These are phyloP conservation scores for Doryteuthis pealeii DNA, from an alignment of 1,140 invertebrate species.

Conservation along the genomic window DNA sequence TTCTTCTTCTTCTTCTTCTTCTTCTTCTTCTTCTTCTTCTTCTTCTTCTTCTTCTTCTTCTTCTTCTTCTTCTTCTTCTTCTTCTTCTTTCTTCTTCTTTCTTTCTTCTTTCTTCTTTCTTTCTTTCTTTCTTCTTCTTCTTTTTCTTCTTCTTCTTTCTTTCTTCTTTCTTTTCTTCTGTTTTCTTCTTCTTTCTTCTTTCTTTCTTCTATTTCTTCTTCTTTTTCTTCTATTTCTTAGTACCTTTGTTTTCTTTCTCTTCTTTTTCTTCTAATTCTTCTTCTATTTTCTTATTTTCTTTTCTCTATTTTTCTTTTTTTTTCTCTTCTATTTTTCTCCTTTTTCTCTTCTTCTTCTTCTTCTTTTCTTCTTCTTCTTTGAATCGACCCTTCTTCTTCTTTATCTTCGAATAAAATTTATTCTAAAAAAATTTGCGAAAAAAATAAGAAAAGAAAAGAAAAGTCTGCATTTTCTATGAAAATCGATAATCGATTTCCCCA, in stretches of 20 bases:
- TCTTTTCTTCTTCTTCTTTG: neutral
- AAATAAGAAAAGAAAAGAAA: too few species aligned
- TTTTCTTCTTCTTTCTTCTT: too few species aligned
- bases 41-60: conserved; percentile 2
- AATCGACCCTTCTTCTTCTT: too few species aligned
- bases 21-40: neutral
- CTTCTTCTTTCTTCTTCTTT: neutral
- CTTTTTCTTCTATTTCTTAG: neutral
- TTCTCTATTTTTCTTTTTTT: neutral
- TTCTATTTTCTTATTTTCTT: neutral
- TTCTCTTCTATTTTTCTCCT: neutral
- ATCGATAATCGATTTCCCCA: too few species aligned
- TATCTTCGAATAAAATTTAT: too few species aligned
- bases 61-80: conserved; percentile 1
- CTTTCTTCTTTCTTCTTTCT: neutral
- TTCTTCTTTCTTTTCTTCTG: neutral
- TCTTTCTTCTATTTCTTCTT: neutral
- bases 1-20: neutral
- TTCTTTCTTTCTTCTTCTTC: neutral
- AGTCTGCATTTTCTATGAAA: too few species aligned
- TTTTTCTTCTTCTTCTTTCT: neutral
- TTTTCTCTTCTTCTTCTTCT: neutral
- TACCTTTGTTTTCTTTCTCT: neutral
- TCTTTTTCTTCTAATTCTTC: neutral
- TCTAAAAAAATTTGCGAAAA: too few species aligned